Conservation (phyloP, 1,140 invertebrate genomes). For the Drosophila orena region DNA sequence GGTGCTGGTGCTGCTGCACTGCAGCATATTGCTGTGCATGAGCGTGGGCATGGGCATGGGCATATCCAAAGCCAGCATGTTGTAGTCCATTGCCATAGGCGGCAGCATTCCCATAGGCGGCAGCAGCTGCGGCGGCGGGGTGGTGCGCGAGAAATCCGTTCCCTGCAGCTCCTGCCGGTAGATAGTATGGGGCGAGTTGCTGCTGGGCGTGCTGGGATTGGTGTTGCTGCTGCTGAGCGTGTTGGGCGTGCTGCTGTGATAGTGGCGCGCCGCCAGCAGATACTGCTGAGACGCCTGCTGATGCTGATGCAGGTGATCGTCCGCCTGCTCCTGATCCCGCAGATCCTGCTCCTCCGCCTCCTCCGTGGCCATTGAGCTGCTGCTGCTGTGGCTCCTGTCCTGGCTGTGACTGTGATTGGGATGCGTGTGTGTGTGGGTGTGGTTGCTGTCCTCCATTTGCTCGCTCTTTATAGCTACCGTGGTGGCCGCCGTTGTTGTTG, state of each 20-base stretch:
- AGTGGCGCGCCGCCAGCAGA: slow-evolving; percentile 57
- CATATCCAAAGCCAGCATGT: slow-evolving; percentile 84
- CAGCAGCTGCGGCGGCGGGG: slow-evolving; percentile 68
- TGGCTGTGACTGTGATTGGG: slow-evolving; percentile 61
- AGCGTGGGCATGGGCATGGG: slow-evolving; percentile 50
- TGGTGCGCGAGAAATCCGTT: slow-evolving; percentile 76
- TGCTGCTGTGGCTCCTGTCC: slow-evolving; percentile 67
- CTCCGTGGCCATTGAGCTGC: slow-evolving; percentile 68
- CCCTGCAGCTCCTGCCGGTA: slow-evolving; percentile 54
- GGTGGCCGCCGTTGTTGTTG: slow-evolving; percentile 66
- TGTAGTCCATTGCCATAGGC: slow-evolving; percentile 81
- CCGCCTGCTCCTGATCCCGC: slow-evolving; percentile 30
- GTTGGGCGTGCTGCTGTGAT: slow-evolving; percentile 70
- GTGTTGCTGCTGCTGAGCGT: slow-evolving; percentile 57
- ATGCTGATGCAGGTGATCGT: slow-evolving; percentile 64
- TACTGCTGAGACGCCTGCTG: slow-evolving; percentile 65
- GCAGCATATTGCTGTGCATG: slow-evolving; percentile 75
- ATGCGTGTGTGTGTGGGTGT: slow-evolving; percentile 42
- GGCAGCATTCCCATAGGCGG: slow-evolving; percentile 80
- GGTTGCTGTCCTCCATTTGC: slow-evolving; percentile 76
- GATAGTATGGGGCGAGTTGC: slow-evolving; percentile 72
- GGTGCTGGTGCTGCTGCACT: slow-evolving; percentile 77
- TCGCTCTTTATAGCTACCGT: slow-evolving; percentile 66
- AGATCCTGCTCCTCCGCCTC: slow-evolving; percentile 52
- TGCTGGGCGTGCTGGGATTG: slow-evolving; percentile 56